These are phyloP conservation scores for Dascyllus trimaculatus DNA, from an alignment of 2,113 vertebrate genomes.

Conservation along the genomic window DNA sequence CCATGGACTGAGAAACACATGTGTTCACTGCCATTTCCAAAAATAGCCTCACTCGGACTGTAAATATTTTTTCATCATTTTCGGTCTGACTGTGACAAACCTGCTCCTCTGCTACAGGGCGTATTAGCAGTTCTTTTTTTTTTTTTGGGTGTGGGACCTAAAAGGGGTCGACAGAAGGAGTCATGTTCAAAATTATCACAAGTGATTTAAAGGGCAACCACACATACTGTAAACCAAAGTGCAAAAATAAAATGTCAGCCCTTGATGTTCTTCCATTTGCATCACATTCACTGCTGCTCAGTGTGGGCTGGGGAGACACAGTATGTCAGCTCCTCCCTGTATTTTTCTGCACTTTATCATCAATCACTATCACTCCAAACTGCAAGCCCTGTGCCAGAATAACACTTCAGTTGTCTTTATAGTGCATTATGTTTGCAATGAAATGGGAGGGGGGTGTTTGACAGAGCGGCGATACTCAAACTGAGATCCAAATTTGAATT, in stretches of 20 bases:
- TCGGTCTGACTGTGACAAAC: constrained; percentile 12
- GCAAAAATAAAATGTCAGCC: constrained; percentile 69
- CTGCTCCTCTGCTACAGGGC: background rate
- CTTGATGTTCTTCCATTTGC: constrained; percentile 60
- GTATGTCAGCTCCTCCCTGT: constrained; percentile 32
- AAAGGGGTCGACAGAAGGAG: constrained; percentile 53
- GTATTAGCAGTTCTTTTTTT: constrained; percentile 1
- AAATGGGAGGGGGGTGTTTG: constrained; percentile 18
- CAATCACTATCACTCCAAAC: constrained; percentile 24
- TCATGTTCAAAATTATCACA: constrained; percentile 54
- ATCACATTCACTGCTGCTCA: constrained; percentile 42
- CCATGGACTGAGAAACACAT: background rate
- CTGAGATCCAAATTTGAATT: constrained; percentile 48
- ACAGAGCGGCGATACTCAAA: constrained; percentile 36
- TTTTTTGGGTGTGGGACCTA: constrained; percentile 42
- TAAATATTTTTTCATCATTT: constrained; percentile 17
- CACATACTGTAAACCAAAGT: constrained; percentile 65
- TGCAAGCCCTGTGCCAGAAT: background rate
- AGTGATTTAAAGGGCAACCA: constrained; percentile 67
- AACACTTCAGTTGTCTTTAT: constrained; percentile 16
- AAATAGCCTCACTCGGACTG: constrained; percentile 6
- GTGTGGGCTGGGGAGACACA: constrained; percentile 49
- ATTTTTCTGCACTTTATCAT: constrained; percentile 28
- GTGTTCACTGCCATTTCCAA: constrained; percentile 15
- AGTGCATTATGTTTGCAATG: constrained; percentile 12